These are phyloP conservation scores for Lordiphosa andalusiaca DNA, from an alignment of 2,888 invertebrate species.

Conservation along the genomic window DNA sequence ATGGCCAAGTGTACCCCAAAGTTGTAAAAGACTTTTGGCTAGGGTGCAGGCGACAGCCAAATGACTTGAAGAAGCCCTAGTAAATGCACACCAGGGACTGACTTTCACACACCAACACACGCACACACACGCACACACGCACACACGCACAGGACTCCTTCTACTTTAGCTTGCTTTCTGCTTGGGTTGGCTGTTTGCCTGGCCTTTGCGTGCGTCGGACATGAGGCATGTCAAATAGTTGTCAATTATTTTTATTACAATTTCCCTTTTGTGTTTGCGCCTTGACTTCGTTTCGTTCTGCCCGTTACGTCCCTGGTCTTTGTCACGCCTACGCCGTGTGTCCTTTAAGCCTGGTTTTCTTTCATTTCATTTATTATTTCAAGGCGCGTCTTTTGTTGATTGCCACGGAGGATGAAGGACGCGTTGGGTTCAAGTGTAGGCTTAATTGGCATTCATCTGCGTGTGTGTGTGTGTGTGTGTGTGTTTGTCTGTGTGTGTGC, in stretches of 20 bases:
- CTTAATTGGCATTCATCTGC: slow-evolving; percentile 69
- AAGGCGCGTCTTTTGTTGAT: slow-evolving; percentile 66
- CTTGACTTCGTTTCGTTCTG: slow-evolving; percentile 1
- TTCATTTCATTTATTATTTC: slow-evolving; percentile 53
- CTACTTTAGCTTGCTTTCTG: neutral
- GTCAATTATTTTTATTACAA: slow-evolving; percentile 75
- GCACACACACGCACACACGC: slow-evolving; percentile 1
- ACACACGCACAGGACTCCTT: slow-evolving; percentile 7
- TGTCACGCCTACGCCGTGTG: neutral
- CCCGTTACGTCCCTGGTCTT: neutral
- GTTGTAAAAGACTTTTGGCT: neutral
- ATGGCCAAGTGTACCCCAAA: neutral
- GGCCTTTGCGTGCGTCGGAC: slow-evolving; percentile 64
- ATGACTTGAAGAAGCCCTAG: slow-evolving; percentile 43
- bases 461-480: slow-evolving; percentile 3
- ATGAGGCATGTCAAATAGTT: slow-evolving; percentile 75
- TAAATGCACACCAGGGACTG: slow-evolving; percentile 67
- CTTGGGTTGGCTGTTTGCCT: slow-evolving; percentile 25
- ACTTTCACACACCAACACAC: neutral
- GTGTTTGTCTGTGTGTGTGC: slow-evolving; percentile 6
- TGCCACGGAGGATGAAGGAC: slow-evolving; percentile 42
- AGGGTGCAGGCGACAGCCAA: slow-evolving; percentile 17
- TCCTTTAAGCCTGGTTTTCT: slow-evolving; percentile 2
- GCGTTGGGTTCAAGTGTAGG: slow-evolving; percentile 57
- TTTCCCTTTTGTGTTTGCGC: slow-evolving; percentile 57